phyloP scores from a whole-genome alignment of 2,113 vertebrate genomes.

The Sturnira hondurensis region DNA sequence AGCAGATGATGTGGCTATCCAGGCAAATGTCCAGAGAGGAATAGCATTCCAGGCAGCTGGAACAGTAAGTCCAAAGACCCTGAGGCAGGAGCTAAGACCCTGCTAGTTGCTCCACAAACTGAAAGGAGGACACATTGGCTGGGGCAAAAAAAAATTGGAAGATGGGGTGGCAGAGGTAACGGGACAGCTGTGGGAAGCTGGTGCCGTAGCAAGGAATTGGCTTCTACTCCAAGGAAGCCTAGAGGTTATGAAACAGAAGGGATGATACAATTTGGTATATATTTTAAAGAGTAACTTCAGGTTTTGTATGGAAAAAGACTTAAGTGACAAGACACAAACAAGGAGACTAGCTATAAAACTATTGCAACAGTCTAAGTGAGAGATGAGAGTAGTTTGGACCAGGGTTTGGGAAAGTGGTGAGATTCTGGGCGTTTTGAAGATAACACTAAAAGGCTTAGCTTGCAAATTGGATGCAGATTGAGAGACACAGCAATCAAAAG shows the following conservation, averaged over 20 bases:
- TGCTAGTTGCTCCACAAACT: neutral
- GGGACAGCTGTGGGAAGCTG: neutral
- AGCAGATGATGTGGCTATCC: too few species aligned
- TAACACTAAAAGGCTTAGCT: neutral
- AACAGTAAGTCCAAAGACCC: neutral
- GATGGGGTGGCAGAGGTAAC: neutral
- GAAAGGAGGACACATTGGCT: neutral
- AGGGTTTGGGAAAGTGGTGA: neutral
- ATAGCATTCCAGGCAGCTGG: neutral
- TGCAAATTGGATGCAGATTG: neutral
- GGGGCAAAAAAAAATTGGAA: neutral
- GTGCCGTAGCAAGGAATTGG: neutral
- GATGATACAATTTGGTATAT: neutral
- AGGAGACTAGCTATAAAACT: neutral
- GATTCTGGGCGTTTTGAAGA: neutral
- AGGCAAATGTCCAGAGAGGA: neutral
- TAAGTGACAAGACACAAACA: neutral
- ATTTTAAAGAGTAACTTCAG: neutral
- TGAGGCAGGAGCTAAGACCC: neutral
- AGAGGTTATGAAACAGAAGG: neutral
- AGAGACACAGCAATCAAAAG: neutral
- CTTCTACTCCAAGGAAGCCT: neutral
- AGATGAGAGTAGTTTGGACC: neutral
- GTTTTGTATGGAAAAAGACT: neutral
- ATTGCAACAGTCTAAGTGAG: neutral